A percentile compares a stretch with the other conserved stretches of the same genome.
Conservation (phyloP, 2,888 invertebrate genomes). For the Prosapia bicincta region DNA sequence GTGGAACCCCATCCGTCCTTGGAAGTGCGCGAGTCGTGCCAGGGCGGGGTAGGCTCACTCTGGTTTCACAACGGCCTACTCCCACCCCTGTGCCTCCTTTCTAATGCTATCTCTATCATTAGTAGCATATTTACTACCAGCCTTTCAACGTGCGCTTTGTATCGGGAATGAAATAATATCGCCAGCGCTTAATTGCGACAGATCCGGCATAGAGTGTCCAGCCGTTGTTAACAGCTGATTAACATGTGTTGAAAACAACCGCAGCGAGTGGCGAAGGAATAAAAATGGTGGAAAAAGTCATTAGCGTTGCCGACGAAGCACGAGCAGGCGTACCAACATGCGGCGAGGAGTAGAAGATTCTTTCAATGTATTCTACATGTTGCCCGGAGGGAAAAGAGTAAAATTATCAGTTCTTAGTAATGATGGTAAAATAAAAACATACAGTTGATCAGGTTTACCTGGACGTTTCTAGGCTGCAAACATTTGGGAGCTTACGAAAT, state of each 20-base stretch:
- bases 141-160: not conserved
- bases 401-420: too few species aligned
- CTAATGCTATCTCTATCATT: not conserved
- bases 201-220: not conserved
- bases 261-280: too few species aligned
- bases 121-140: not conserved
- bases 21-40: not conserved
- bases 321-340: too few species aligned
- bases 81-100: not conserved
- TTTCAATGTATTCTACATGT: too few species aligned
- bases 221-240: not conserved
- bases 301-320: too few species aligned
- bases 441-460: too few species aligned
- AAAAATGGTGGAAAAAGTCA: too few species aligned
- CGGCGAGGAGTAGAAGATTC: too few species aligned
- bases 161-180: not conserved
- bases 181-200: not conserved
- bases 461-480: too few species aligned
- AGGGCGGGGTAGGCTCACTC: not conserved
- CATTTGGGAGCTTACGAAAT: too few species aligned
- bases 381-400: too few species aligned
- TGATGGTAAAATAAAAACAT: too few species aligned
- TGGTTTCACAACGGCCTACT: not conserved
- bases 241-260: not conserved
- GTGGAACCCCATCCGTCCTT: not conserved